Base-by-base conservation (phyloP, 2,797 vertebrate species). In the Staurois parvus region DNA sequence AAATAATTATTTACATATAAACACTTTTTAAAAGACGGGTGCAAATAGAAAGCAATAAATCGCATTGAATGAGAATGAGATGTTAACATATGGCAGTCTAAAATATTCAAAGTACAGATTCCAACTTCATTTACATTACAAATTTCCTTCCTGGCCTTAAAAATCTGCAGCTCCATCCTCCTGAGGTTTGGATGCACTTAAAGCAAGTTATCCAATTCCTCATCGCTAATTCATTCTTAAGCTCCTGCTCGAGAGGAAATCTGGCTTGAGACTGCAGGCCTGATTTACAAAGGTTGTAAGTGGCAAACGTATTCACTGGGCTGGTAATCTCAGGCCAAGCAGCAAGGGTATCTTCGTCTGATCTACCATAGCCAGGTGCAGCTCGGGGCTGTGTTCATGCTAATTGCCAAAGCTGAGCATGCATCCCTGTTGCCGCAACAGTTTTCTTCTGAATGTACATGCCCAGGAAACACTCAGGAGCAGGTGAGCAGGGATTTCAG, bases 151-250 rank as follows among this genome's bases (percentile, higher is more conserved):
- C 12, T 42, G 52, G 26, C 76, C 74, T 68, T 66, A 74, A 85
- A 52, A 79, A 79, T 79, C 76, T 37, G 68, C 52, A 48, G 42
- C 68, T 79, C 34, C 15, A 68, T 74, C 42, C 84, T 80, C 84
- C n/a, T 26, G 84, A 74, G 84, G 69, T 37, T 85, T 48, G 24
- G 70, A 79, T 52, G 77, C 72, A 75, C 77, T 85, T 85, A 85
- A 79, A 66, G 52, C 62, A 69, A 68, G 77, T 85, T 85, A 85
- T 79, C 77, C 69, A 85, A 40, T 79, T 74, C 70, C 69, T 79
- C 76, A 74, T 85, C 64, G 42, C 70, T 79, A 79, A 85, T 80
- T 85, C 76, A 85, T 80, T 80, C 76, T 73, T 80, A 80, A 80
- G 84, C 76, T 80, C 30, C 42, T 68, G 34, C 68, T 79, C 76